Evolutionary conservation across 2,888 invertebrate species (phyloP).

Genomic region (Cantharis flavilabris): DNA sequence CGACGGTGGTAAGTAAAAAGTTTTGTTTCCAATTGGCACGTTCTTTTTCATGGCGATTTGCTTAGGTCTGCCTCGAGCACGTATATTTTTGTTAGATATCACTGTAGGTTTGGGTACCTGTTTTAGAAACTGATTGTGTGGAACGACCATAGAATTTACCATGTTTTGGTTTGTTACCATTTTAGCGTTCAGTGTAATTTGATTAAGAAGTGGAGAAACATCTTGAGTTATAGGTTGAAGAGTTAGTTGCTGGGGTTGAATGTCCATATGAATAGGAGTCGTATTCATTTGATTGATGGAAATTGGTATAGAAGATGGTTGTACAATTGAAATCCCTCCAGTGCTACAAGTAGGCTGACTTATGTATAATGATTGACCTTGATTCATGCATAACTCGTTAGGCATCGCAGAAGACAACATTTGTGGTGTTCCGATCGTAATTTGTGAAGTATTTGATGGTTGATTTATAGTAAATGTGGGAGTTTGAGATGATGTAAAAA

Average conservation of each 20-base stretch:
- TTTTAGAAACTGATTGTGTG: conserved; percentile 46
- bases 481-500: neutral
- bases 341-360: conserved; percentile 41
- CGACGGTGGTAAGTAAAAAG: conserved; percentile 33
- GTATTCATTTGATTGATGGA: conserved; percentile 28
- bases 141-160: conserved; percentile 43
- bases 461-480: conserved; percentile 15
- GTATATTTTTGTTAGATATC: conserved; percentile 42
- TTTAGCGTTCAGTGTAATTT: conserved; percentile 46
- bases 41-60: conserved; percentile 39
- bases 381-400: conserved; percentile 44
- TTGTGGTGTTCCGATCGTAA: neutral
- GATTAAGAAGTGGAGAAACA: conserved; percentile 45
- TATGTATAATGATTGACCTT: conserved; percentile 43
- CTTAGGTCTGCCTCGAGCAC: conserved; percentile 41
- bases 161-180: conserved; percentile 41
- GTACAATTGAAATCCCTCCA: conserved; percentile 34
- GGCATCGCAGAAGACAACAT: conserved; percentile 21
- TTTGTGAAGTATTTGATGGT: conserved; percentile 14
- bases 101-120: conserved; percentile 42
- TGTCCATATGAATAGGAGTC: conserved; percentile 34
- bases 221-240: conserved; percentile 46
- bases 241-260: conserved; percentile 45
- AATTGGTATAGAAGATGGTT: conserved; percentile 20
- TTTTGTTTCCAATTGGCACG: conserved; percentile 30